These are phyloP conservation scores for Antheraea pernyi DNA, from an alignment of 1,140 invertebrate species.

Conservation along the genomic window DNA sequence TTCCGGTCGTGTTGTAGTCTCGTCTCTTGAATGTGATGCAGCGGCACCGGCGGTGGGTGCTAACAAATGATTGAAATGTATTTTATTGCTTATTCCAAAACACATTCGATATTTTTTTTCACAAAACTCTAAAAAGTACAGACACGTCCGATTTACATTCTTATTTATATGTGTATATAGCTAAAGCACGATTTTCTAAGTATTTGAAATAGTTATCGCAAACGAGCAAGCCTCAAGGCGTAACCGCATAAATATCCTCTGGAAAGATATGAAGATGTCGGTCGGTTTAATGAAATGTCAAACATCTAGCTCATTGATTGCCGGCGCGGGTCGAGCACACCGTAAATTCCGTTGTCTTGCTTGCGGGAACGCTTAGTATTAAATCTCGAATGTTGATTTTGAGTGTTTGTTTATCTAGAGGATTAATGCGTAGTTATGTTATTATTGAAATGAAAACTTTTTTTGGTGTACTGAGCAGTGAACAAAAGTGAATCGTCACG, in stretches of 20 bases:
- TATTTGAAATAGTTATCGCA: constrained; percentile 3
- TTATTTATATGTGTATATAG: too few relatives aligned
- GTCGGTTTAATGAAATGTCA: constrained; percentile 11
- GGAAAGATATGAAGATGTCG: constrained; percentile 9
- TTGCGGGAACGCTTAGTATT: background rate
- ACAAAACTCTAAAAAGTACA: too few relatives aligned
- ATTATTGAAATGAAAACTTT: too few relatives aligned
- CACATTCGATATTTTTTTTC: too few relatives aligned
- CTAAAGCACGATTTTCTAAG: background rate
- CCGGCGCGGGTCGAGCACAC: background rate
- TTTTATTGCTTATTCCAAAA: too few relatives aligned
- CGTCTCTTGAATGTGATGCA: too few relatives aligned
- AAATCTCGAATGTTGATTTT: background rate
- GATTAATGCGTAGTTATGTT: background rate
- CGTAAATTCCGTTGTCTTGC: background rate
- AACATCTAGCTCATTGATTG: constrained; percentile 11
- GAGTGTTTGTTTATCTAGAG: background rate
- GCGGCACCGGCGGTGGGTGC: too few relatives aligned
- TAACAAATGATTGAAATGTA: too few relatives aligned
- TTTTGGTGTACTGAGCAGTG: too few relatives aligned
- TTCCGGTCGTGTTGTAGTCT: too few relatives aligned
- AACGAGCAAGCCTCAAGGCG: constrained; percentile 6
- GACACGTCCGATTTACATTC: too few relatives aligned
- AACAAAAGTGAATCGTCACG: too few relatives aligned
- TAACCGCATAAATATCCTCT: background rate